phyloP scores from a whole-genome alignment of 1,140 invertebrate genomes.

The Magallana ariakensis region DNA sequence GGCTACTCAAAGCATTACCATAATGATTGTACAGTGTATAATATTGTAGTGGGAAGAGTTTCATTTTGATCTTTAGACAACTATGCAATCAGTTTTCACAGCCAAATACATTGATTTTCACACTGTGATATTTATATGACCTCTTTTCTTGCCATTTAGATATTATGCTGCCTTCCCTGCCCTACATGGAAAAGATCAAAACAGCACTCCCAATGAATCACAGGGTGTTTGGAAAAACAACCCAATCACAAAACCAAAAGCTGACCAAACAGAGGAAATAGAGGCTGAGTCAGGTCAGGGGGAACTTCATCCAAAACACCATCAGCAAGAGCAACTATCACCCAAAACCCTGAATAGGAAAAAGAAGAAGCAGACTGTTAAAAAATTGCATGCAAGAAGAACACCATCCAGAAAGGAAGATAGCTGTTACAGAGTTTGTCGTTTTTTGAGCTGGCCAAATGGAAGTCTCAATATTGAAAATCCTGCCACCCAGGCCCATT shows the following conservation, averaged over 20 bases:
- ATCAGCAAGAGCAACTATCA: not conserved
- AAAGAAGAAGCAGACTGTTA: conserved; percentile 15
- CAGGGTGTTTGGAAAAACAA: conserved; percentile 65
- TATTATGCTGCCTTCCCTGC: conserved; percentile 73
- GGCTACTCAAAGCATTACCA: no score
- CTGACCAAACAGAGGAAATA: conserved; percentile 13
- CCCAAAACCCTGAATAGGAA: not conserved
- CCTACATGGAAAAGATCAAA: conserved; percentile 60
- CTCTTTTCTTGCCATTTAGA: conserved; percentile 55
- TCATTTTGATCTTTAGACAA: no score
- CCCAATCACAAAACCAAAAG: conserved; percentile 56
- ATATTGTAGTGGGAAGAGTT: no score
- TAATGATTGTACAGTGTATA: no score
- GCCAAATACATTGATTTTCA: no score
- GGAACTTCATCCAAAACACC: not conserved
- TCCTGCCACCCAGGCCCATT: conserved; percentile 35
- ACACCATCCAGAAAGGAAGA: not conserved
- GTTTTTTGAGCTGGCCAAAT: conserved; percentile 63
- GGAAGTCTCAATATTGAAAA: conserved; percentile 23
- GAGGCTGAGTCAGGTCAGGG: not conserved
- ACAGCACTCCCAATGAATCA: conserved; percentile 39
- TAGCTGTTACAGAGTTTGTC: conserved; percentile 6
- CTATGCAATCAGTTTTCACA: no score
- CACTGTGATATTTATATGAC: no score
- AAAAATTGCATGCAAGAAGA: not conserved